Evolutionary conservation across 2,113 vertebrate species (phyloP).

Genomic region (Platycercus adscitus): DNA sequence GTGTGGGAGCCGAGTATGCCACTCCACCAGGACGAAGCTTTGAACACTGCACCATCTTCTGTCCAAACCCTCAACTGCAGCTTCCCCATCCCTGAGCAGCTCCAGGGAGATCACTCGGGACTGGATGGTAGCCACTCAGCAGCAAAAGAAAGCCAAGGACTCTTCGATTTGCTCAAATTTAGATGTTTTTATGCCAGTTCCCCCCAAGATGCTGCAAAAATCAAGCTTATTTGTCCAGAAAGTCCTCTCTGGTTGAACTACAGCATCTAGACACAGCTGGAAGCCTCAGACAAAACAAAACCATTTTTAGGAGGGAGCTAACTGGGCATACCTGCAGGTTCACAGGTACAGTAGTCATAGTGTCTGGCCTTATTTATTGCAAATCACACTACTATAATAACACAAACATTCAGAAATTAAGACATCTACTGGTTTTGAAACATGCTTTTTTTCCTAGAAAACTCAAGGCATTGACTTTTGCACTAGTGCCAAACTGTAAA

Average conservation of each 20-base stretch:
- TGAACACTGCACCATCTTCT: conserved; percentile 81
- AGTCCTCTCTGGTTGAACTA: background rate
- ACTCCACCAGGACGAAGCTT: conserved; percentile 43
- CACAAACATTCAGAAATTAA: background rate
- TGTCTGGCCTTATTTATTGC: background rate
- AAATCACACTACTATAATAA: background rate
- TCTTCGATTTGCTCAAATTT: background rate
- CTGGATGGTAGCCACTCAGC: background rate
- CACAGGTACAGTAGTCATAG: accelerated
- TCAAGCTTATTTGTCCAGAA: background rate
- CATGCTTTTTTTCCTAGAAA: background rate
- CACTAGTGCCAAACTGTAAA: background rate
- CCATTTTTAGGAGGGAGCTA: background rate
- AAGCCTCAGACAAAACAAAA: background rate
- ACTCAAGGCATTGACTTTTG: background rate
- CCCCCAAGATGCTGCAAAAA: background rate
- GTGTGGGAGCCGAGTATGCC: background rate
- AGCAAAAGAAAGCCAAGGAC: background rate
- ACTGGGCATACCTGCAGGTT: background rate
- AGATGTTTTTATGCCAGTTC: accelerated
- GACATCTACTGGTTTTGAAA: background rate
- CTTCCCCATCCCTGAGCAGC: background rate
- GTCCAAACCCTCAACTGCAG: conserved; percentile 69
- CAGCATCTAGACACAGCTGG: too few relatives aligned
- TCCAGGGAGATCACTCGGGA: background rate